Conservation (phyloP, 2,888 invertebrate species). For the Neuroscelio doddi region DNA sequence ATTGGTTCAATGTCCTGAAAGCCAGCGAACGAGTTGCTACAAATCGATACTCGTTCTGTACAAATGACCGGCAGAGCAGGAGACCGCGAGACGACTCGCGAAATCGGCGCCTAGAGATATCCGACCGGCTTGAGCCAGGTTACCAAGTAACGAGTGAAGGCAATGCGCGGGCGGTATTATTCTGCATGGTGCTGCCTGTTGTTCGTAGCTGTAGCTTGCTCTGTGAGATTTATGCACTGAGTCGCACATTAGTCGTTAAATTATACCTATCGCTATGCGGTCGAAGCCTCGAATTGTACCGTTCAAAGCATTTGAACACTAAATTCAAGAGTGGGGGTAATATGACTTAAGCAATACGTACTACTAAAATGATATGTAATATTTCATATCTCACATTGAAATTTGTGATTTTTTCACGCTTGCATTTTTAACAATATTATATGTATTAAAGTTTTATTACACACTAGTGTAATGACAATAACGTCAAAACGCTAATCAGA, state of each 20-base stretch:
- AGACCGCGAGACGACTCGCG: conserved; percentile 29
- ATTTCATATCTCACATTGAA: no score
- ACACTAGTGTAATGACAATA: no score
- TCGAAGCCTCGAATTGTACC: conserved; percentile 44
- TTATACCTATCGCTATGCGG: conserved; percentile 36
- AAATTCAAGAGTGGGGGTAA: conserved; percentile 25
- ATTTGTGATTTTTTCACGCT: no score
- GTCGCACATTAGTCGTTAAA: conserved; percentile 44
- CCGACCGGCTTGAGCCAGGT: conserved; percentile 8
- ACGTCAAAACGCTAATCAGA: no score
- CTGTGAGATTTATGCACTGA: conserved; percentile 42
- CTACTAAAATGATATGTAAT: no score
- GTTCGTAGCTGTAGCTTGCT: conserved; percentile 9
- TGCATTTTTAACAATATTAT: no score
- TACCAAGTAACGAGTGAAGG: conserved; percentile 14
- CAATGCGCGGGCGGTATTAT: conserved; percentile 17
- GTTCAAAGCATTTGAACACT: conserved; percentile 34
- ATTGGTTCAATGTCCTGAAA: conserved; percentile 18
- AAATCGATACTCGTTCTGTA: conserved; percentile 47
- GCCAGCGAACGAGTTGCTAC: conserved; percentile 34
- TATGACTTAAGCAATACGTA: no score
- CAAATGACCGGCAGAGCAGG: conserved; percentile 39
- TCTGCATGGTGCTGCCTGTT: conserved; percentile 10
- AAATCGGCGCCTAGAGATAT: conserved; percentile 49
- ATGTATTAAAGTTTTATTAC: no score